Percentiles rank a stretch among this genome's conserved stretches.
phyloP scores from a whole-genome alignment of 2,113 vertebrate genomes.

The Peromyscus californicus region DNA sequence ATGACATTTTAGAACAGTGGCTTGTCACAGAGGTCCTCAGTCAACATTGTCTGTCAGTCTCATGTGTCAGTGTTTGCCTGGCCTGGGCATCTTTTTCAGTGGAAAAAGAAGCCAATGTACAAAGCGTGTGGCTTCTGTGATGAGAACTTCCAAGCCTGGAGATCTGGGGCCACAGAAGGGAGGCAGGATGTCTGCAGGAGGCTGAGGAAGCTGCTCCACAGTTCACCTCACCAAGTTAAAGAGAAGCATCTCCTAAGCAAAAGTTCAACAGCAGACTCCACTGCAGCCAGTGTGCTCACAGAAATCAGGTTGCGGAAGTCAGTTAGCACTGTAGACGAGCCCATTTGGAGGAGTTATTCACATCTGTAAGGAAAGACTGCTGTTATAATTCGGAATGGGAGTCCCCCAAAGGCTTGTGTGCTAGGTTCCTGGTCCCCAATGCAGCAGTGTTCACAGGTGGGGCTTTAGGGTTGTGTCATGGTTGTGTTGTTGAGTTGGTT shows the following conservation, averaged over 20 bases:
- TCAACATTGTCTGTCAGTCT: background rate
- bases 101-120: background rate
- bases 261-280: background rate
- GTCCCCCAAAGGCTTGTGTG: background rate
- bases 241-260: constrained; percentile 2
- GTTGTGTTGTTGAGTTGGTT: background rate
- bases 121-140: background rate
- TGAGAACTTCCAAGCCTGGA: background rate
- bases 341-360: background rate
- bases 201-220: background rate
- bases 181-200: background rate
- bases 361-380: background rate
- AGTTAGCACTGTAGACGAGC: background rate
- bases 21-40: background rate
- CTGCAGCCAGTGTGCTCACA: background rate
- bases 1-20: background rate
- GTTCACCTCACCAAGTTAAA: background rate
- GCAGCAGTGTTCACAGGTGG: background rate
- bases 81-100: background rate
- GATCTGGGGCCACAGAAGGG: background rate
- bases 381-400: background rate
- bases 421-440: too few relatives aligned
- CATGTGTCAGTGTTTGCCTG: background rate
- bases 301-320: constrained; percentile 24
- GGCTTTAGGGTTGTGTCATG: background rate